A percentile compares a stretch with the other conserved stretches of the same genome.
Evolutionary conservation across 2,797 vertebrate genomes (phyloP).

Genomic region (Bucorvus abyssinicus): DNA sequence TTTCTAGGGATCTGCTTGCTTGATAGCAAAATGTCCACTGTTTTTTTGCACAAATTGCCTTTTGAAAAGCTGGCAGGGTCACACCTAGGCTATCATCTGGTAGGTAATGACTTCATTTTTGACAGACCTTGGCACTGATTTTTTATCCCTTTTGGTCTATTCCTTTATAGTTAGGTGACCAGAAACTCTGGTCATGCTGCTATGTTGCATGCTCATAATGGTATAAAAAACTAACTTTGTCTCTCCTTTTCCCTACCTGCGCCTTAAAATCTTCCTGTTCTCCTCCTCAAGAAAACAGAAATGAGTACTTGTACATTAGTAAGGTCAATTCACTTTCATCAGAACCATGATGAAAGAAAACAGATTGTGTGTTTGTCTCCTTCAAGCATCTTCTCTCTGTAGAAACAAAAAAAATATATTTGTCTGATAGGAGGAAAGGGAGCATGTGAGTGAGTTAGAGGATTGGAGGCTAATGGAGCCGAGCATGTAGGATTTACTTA

Average conservation of each 20-base stretch:
- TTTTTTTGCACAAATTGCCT: not conserved
- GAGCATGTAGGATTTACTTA: not conserved
- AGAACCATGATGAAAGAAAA: not conserved
- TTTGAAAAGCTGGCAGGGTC: not conserved
- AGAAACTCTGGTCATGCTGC: not conserved
- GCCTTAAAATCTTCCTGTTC: not conserved
- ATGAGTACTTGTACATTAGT: not conserved
- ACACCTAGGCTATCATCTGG: not conserved
- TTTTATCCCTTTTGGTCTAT: not conserved
- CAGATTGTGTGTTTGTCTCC: not conserved
- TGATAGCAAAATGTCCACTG: not conserved
- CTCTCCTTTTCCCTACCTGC: not conserved
- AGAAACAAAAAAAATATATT: not conserved
- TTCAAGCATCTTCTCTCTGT: not conserved
- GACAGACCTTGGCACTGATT: not conserved
- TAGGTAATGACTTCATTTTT: not conserved
- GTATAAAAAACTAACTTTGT: not conserved
- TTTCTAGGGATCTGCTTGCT: not conserved
- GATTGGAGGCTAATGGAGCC: not conserved
- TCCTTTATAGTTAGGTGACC: not conserved
- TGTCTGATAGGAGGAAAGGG: not conserved
- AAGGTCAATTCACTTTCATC: not conserved
- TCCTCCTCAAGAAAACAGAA: not conserved
- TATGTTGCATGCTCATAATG: rapidly evolving
- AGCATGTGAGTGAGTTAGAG: not conserved